phyloP scores from a whole-genome alignment of 2,113 vertebrate genomes.

The Eudyptes chrysolophus region DNA sequence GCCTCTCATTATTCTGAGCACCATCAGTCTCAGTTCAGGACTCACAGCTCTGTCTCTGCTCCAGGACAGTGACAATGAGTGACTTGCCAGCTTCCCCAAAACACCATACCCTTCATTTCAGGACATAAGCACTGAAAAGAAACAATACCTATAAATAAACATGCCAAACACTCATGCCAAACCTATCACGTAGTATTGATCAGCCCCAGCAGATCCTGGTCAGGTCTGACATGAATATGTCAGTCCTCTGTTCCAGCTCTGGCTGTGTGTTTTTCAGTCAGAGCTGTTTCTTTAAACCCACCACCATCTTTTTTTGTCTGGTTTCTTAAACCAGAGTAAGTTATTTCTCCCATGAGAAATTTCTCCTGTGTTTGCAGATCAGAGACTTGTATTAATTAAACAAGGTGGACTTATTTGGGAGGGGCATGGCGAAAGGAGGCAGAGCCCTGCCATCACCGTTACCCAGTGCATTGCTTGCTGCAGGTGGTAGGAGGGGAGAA shows the following conservation, averaged over 20 bases:
- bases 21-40: not conserved
- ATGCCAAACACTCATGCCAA: not conserved
- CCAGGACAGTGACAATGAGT: not conserved
- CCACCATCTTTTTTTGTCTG: not conserved
- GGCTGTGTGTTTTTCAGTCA: not conserved
- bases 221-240: not conserved
- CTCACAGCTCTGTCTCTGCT: not conserved
- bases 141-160: not conserved
- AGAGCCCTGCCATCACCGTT: not conserved
- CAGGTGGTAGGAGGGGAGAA: not conserved
- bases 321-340: not conserved
- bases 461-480: not conserved
- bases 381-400: not conserved
- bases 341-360: constrained; percentile 23
- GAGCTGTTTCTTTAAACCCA: not conserved
- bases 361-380: not conserved
- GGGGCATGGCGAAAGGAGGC: not conserved
- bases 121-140: not conserved
- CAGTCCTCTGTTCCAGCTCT: not conserved
- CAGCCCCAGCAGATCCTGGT: not conserved
- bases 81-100: not conserved
- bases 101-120: not conserved
- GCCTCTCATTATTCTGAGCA: not conserved
- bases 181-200: not conserved
- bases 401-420: not conserved